These are phyloP conservation scores for Alcedo quadribrachys DNA, from an alignment of 2,797 vertebrate genomes.

Conservation along the genomic window DNA sequence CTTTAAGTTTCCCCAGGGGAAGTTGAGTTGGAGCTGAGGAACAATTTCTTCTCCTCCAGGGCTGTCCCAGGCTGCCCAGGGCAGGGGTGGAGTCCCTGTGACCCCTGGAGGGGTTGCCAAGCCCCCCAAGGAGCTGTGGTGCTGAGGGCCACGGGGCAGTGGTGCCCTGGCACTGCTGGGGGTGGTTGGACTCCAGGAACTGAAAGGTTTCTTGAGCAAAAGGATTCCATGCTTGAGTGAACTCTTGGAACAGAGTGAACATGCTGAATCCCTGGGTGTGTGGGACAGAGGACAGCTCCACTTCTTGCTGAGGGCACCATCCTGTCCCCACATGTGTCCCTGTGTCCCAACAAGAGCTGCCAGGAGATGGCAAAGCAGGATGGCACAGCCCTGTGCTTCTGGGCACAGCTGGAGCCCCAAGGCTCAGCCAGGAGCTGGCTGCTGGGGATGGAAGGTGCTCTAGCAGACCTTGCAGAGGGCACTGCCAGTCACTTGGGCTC, in stretches of 20 bases:
- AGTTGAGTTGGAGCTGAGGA: too few relatives aligned
- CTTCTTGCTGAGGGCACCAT: rapidly evolving
- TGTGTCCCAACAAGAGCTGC: not conserved
- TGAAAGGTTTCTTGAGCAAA: too few relatives aligned
- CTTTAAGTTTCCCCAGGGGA: too few relatives aligned
- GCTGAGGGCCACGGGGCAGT: too few relatives aligned
- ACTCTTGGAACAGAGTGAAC: not conserved
- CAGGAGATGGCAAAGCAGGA: rapidly evolving
- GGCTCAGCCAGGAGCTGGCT: not conserved
- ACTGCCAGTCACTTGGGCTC: not conserved
- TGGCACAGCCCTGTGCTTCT: not conserved
- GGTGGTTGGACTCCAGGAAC: too few relatives aligned
- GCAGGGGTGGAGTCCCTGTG: too few relatives aligned
- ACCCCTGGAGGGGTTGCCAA: too few relatives aligned
- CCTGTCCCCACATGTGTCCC: rapidly evolving
- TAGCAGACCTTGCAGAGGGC: not conserved
- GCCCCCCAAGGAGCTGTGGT: too few relatives aligned
- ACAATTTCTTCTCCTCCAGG: too few relatives aligned
- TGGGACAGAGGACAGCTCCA: rapidly evolving
- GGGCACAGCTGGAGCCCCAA: not conserved
- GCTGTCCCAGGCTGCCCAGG: too few relatives aligned
- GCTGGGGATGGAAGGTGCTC: rapidly evolving
- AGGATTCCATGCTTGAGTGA: not conserved
- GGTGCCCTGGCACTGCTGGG: too few relatives aligned
- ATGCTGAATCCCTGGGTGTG: not conserved